Evolutionary conservation across 2,888 invertebrate species (phyloP).

Genomic region (Amiota mariae): DNA sequence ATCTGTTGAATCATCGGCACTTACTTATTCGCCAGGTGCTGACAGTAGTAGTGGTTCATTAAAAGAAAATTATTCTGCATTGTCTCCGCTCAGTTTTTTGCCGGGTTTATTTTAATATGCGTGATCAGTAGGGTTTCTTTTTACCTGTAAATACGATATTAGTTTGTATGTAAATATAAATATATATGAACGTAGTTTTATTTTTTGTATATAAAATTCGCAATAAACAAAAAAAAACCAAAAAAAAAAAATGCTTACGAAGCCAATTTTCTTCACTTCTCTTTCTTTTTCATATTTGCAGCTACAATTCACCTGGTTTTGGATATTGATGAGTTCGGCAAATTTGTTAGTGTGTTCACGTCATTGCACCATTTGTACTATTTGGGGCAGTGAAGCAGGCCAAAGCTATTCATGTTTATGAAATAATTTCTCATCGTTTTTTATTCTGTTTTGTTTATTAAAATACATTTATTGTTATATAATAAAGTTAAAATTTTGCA

Average conservation of each 20-base stretch:
- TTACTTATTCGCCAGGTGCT: background rate
- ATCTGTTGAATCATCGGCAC: conserved; percentile 32
- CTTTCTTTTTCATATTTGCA: conserved; percentile 15
- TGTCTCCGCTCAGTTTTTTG: conserved; percentile 8
- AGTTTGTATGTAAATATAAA: background rate
- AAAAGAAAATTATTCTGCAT: background rate
- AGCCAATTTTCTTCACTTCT: background rate
- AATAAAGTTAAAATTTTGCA: too few species aligned
- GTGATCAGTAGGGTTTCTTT: background rate
- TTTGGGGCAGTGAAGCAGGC: conserved; percentile 19
- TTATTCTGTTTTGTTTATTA: too few species aligned
- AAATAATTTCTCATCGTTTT: too few species aligned
- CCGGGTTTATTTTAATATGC: conserved; percentile 10
- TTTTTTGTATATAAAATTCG: background rate
- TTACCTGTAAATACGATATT: background rate
- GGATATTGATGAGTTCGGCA: conserved; percentile 30
- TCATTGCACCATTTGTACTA: background rate
- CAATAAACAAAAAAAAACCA: conserved; percentile 13
- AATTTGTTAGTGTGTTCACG: background rate
- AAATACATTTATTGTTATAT: too few species aligned
- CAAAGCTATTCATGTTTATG: too few species aligned
- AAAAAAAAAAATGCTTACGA: background rate
- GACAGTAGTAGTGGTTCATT: background rate
- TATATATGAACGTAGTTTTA: background rate
- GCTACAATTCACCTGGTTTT: conserved; percentile 12